Percentiles rank a stretch among this genome's conserved stretches.
These are phyloP conservation scores for Eristalis pertinax DNA, from an alignment of 2,888 invertebrate species.

Conservation along the genomic window DNA sequence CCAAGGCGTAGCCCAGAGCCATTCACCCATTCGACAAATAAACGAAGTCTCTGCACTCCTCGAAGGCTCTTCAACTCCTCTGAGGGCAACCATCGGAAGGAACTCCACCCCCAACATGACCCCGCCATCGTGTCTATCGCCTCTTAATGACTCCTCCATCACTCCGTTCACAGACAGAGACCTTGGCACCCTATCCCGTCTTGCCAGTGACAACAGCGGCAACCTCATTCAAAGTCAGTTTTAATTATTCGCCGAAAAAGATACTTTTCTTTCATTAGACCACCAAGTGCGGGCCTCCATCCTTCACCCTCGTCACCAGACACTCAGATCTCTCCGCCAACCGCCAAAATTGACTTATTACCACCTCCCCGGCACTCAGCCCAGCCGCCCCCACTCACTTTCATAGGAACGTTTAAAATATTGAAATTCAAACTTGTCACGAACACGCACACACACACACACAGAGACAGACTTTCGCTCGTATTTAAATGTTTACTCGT, in stretches of 20 bases:
- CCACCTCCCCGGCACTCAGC: not conserved
- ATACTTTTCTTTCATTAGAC: not conserved
- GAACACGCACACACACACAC: constrained; percentile 20
- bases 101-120: not conserved
- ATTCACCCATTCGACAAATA: too few relatives aligned
- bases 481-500: constrained; percentile 49
- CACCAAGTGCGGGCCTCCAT: not conserved
- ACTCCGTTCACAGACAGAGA: not conserved
- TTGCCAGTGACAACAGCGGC: not conserved
- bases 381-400: not conserved
- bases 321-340: not conserved
- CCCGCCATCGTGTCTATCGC: not conserved
- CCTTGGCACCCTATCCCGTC: not conserved
- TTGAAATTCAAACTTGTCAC: constrained; percentile 62
- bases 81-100: too few relatives aligned
- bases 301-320: not conserved
- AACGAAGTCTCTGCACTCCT: too few relatives aligned
- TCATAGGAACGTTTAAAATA: constrained; percentile 23
- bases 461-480: constrained; percentile 6
- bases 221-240: not conserved
- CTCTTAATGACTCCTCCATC: not conserved
- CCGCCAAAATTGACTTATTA: not conserved
- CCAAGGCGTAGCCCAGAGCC: too few relatives aligned
- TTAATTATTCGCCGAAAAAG: not conserved
- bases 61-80: too few relatives aligned